A percentile compares a stretch with the other conserved stretches of the same genome.
phyloP scores from a whole-genome alignment of 2,113 vertebrate species.

The Hydrolagus affinis region DNA sequence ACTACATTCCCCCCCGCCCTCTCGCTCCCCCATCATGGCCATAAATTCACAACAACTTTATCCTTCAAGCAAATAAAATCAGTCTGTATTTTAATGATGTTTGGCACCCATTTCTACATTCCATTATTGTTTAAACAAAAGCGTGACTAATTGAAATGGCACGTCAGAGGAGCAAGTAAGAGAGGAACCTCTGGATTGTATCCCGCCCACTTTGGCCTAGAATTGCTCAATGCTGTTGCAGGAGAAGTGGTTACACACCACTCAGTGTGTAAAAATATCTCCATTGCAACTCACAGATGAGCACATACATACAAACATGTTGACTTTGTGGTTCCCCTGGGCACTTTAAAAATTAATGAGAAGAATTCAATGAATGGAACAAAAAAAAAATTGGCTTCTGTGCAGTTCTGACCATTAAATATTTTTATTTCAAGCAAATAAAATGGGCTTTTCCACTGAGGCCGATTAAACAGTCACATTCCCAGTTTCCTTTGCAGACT shows the following conservation, averaged over 20 bases:
- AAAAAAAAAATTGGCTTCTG: no score
- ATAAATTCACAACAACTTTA: not conserved
- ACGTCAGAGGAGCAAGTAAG: not conserved
- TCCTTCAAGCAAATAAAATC: not conserved
- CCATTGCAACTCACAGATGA: not conserved
- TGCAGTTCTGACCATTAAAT: no score
- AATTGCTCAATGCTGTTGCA: not conserved
- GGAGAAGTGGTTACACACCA: not conserved
- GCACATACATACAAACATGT: not conserved
- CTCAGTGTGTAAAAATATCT: not conserved
- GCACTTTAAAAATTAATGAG: not conserved
- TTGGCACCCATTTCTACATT: not conserved
- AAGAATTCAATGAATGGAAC: not conserved
- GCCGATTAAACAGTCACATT: no score
- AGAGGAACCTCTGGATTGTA: not conserved
- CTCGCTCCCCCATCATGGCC: no score
- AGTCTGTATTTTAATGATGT: not conserved
- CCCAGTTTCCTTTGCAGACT: no score
- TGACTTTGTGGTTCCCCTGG: not conserved
- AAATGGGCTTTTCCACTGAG: no score
- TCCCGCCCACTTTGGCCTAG: not conserved
- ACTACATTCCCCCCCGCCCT: not conserved
- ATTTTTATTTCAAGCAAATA: no score
- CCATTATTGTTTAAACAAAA: not conserved
- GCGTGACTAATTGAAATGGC: not conserved